Base-by-base conservation (phyloP, 1,140 invertebrate species). In the Thaumatotibia leucotreta region DNA sequence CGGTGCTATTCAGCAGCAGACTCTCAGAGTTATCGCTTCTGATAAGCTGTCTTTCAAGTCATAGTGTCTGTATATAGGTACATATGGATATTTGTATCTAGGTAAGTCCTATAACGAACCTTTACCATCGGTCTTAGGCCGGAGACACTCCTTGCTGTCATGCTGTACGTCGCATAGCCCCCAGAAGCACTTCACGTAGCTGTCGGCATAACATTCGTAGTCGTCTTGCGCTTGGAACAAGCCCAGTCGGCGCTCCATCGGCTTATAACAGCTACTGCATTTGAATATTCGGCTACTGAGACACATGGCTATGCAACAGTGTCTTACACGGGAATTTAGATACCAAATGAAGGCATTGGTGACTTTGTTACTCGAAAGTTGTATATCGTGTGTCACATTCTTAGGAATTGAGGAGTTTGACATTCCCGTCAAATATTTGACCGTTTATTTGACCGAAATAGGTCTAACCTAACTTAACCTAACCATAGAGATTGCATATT, bases 111-210 rank as follows among this genome's bases (percentile, higher is more conserved):
- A n/a, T n/a, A 45, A 63, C 31, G 72, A 65, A 84, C 80, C 74
- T 70, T 77, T 64, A 4, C 49, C 29, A 2, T 75, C 61, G 20
- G 69, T n/a, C 58, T 73, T 75, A 2, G 58, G 23, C 5, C 74
- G 29, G 31, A 88, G 75, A 63, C 61, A 68, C 49, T 79, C 74
- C n/a, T 54, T 50, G 45, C 83, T 86, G 54, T 64, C 78, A 14
- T 85, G 86, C 10, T 73, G 74, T 9, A 73, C 73, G 67, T 88
- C 84, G 52, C 85, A 88, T 6, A 86, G 58, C 4, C 75, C 68
- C 83, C 84, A 88, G 63, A 88, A 86, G 61, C 83, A 86, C 73
- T 86, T 86, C 4, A 86, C 68, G 64, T 88, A 88, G 65, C 79
- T 79, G 22, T 86, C 79, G 0, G 77, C 65, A 49, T 84, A 85